Evolutionary conservation across 2,113 vertebrate species (phyloP), one percentile per base, ranked within the genome.

Genomic region (Trichomycterus rosablanca): DNA sequence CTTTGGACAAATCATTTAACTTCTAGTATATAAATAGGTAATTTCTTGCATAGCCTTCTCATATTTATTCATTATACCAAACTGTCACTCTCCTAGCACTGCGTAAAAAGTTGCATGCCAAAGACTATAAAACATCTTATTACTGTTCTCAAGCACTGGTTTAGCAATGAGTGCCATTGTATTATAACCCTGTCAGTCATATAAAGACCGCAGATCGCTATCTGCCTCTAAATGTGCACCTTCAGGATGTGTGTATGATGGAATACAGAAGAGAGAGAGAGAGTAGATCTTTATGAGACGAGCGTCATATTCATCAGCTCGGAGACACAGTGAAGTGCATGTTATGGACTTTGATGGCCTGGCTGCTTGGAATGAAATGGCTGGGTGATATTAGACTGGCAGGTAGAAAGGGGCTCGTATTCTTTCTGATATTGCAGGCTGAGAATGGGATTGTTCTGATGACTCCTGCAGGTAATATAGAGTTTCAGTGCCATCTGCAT

Each of bases 401-500:
- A 40, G 10, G 28, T 20, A 3, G 15, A 50, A 10, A 26, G 15
- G 2, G 30, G 28, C 28, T 9, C 18, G 9, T 16, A 49, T 14
- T 16, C 34, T 39, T 22, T 50, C 45, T 28, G 34, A 39, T 39
- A 39, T 7, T 45, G 26, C 30, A 18, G 32, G 46, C 57, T 59
- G 28, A 28, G 42, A 14, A 9, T 6, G 7, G 42, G 16, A 28
- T 37, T 35, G 52, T 26, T 46, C 34, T 64, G 62, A 64, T 19
- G 51, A 35, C 15, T 55, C 51, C 62, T 11, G 51, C 20, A 48
- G 42, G 51, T 39, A 26, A 55, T 46, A 48, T 26, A 55, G 46
- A 45, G 62, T 39, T 37, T 28, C 22, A 11, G 22, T 54, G 61
- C 51, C 61, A 64, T 46, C 51, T 48, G 43, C 52, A 64, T 49